Evolutionary conservation across 2,113 vertebrate genomes (phyloP).

Genomic region (Ibidorhyncha struthersii): DNA sequence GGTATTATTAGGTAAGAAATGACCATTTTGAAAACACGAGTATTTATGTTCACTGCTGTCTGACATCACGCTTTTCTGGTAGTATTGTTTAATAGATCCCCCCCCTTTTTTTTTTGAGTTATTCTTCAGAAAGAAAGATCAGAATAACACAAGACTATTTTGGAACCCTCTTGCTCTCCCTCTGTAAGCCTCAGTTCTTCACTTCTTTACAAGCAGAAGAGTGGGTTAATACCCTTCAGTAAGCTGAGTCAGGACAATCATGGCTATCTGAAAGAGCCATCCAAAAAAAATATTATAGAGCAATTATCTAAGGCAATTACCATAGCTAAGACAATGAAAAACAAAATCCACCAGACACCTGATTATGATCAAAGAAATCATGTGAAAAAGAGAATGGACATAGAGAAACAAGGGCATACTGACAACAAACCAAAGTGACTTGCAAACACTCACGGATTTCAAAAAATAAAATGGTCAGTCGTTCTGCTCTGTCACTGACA

Average conservation of each 20-base stretch:
- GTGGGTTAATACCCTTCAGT: not conserved
- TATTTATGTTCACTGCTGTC: not conserved
- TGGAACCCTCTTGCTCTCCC: not conserved
- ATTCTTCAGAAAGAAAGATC: not conserved
- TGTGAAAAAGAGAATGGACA: constrained; percentile 32
- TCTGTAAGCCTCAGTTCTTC: not conserved
- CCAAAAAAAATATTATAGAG: constrained; percentile 6
- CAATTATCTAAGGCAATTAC: constrained; percentile 58
- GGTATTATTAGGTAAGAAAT: not conserved
- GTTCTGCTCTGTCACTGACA: constrained; percentile 59
- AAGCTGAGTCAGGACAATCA: not conserved
- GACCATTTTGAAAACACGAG: not conserved
- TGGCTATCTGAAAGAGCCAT: not conserved
- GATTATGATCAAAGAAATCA: constrained; percentile 63
- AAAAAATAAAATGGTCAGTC: not conserved
- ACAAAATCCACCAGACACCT: constrained; percentile 48
- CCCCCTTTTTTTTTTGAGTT: not conserved
- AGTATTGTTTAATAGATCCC: not conserved
- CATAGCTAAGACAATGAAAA: constrained; percentile 62
- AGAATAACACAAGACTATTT: not conserved
- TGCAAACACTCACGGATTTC: not conserved
- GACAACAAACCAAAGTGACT: constrained; percentile 47
- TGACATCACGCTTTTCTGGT: not conserved
- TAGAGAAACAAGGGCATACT: constrained; percentile 39
- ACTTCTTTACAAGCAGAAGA: not conserved